Evolutionary conservation across 2,113 vertebrate species (phyloP), one percentile per base, ranked within the genome.

Genomic region (Cebidichthys violaceus): DNA sequence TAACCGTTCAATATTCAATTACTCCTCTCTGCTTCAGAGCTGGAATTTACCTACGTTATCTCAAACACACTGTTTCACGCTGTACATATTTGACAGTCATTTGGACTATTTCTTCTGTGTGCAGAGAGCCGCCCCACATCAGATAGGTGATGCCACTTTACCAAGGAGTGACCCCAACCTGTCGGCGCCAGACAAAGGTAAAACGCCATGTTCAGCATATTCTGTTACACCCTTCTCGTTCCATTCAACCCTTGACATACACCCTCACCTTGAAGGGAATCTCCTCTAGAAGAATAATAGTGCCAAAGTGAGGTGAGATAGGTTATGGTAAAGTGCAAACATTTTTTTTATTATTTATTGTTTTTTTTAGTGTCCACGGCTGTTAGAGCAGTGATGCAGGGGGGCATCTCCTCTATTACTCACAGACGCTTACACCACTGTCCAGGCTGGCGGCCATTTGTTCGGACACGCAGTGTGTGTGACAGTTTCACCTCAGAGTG

Each of bases 81-180:
- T 52, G 54, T 7, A 15, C 47, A 35, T 37, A 2, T 69, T 66
- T 43, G 24, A 39, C 18, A 54, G 14, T 70, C 37, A 75, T 71
- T 52, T 71, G 41, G 39, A 4, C 41, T 7, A 18, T 57, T 55
- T 82, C 9, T 74, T 73, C 45, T 68, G 24, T 82, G 43, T 67
- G 33, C 95, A 99, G 98, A 97, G 97, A 92, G 95, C 95, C 77
- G 89, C 97, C 81, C 94, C 96, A 66, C 97, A 98, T 92, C 97
- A 97, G 50, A 95, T 96, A 89, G 97, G 96, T 52, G 97, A 99
- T 2, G 89, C 94, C 70, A 96, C 96, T 90, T 93, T 97, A 93
- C 98, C 98, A 3, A 94, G 97, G 87, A 99, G 97, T 83, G 97
- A 99, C 90, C 97, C 98, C 68, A 98, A 93, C 94, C 95, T 99